phyloP scores from a whole-genome alignment of 2,888 invertebrate species.

The Drosophila leonis region DNA sequence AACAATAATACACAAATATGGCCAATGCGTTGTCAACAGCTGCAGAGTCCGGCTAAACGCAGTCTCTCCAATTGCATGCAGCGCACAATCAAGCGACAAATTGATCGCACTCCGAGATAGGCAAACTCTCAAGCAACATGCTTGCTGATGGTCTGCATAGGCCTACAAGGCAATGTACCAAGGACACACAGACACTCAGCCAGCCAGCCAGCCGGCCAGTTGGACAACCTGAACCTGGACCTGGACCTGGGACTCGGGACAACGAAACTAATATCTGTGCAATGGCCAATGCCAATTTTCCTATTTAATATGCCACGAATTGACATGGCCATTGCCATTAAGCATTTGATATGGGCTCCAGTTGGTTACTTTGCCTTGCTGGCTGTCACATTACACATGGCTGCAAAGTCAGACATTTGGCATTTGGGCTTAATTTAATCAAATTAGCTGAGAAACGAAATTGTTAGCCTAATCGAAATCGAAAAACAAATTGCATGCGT shows the following conservation, averaged over 20 bases:
- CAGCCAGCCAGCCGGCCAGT: background rate
- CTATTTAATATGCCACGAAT: conserved; percentile 82
- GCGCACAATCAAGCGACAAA: conserved; percentile 80
- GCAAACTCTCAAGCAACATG: conserved; percentile 33
- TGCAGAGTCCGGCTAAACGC: conserved; percentile 33
- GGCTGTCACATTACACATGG: conserved; percentile 63
- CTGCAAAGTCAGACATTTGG: conserved; percentile 19
- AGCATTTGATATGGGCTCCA: conserved; percentile 68
- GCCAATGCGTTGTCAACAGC: conserved; percentile 76
- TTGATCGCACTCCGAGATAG: conserved; percentile 75
- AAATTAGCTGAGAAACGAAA: conserved; percentile 76
- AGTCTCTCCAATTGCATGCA: conserved; percentile 4
- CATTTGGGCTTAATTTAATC: conserved; percentile 70
- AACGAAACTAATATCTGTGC: conserved; percentile 75
- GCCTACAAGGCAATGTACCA: conserved; percentile 53
- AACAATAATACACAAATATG: conserved; percentile 79
- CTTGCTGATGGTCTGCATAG: conserved; percentile 33
- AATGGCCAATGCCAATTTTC: conserved; percentile 80
- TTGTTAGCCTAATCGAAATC: conserved; percentile 66
- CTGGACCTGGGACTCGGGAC: background rate
- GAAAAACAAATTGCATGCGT: conserved; percentile 66
- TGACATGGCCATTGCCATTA: conserved; percentile 80
- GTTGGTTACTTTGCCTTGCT: conserved; percentile 3
- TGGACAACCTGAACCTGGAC: background rate
- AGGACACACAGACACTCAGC: conserved; percentile 7